Base-by-base conservation (phyloP, 1,140 invertebrate species). In the Drosophila prosaltans region DNA sequence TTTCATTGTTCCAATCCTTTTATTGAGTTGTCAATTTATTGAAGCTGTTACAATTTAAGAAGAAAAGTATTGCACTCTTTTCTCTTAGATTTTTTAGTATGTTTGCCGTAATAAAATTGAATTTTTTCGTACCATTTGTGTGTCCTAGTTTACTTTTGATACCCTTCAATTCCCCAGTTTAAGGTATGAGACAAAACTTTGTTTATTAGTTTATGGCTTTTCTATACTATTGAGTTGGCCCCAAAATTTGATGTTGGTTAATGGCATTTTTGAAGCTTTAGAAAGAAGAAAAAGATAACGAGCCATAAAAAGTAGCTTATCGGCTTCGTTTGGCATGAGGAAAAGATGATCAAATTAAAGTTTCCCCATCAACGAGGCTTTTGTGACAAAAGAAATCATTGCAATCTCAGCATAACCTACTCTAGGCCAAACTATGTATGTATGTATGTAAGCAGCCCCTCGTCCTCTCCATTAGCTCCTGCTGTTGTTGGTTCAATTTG, bases 271-370 rank as follows among this genome's bases (percentile, higher is more conserved):
- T 51, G 5, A 21, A 48, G 45, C 45, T 48, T 48, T 26, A 30
- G 4, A 30, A 30, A 30, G 4, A 30, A 32, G 26, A 21, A 6
- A 32, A 26, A 28, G 10, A 57, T 61, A 54, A 69, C 28, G 21
- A n/a, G 36, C n/a, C 73, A 59, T 75, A 75, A 75, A 75, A 76
- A 48, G 51, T 69, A 69, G 72, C 74, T 76, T 76, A 76, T 76
- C 65, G 73, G 65, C 60, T 69, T 30, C 39, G 26, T 5, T 24
- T 68, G 54, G 61, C 61, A 57, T 7, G 51, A 54, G 8, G 32
- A 28, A 64, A 58, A 57, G 24, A 72, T 72, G 65, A 83, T 83
- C 69, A 88, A 88, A 86, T 88, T 86, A 80, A 86, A 88, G 83
- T 88, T 88, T 83, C 72, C 51, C 65, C 84, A 86, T 86, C 82